Base-by-base conservation (phyloP, 2,113 vertebrate species). In the Tinamus guttatus region DNA sequence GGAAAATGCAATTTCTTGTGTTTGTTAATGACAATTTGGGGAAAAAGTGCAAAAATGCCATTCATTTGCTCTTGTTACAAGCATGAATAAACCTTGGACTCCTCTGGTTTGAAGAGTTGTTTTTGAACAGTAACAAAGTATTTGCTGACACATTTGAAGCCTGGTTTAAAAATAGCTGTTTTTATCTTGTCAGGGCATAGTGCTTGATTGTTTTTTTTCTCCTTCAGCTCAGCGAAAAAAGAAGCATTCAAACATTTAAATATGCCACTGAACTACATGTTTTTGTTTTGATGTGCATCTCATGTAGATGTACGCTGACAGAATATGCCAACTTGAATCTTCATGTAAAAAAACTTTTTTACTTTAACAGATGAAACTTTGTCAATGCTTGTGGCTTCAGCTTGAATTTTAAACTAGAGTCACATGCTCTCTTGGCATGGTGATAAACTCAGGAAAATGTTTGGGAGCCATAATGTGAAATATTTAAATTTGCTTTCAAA, bases 261-360 rank as follows among this genome's bases (percentile, higher is more conserved):
- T 85, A 14, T 28, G 30, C 54, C 25, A 32, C 2, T 74, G 11
- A 70, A 17, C 65, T 78, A 0, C 16, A 11, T 52, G 34, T 71
- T 38, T 83, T 27, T 58, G 34, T 51, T 81, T 87, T 40, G n/a
- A 15, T 34, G 6, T 65, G 15, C 38, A 7, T 88, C 81, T 79
- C 5, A 1, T 49, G 5, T 28, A 24, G 30, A 11, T 0, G 0
- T 45, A 25, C 22, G 13, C 27, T 65, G 85, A 24, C 17, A 36
- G 63, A 58, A 36, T 18, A 5, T 28, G 13, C 0, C 3, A 20
- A 49, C 18, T 59, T 41, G 19, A 75, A 90, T 76, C 59, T 40
- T 67, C 43, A 65, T 49, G 12, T 62, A 80, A 43, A 58, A 78
- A 78, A 82, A 49, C 84, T 65, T 16, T 73, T 2, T 54, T 70